Percentiles rank a stretch among this genome's conserved stretches.
phyloP scores from a whole-genome alignment of 2,113 vertebrate genomes.

The Seriola dumerili region DNA sequence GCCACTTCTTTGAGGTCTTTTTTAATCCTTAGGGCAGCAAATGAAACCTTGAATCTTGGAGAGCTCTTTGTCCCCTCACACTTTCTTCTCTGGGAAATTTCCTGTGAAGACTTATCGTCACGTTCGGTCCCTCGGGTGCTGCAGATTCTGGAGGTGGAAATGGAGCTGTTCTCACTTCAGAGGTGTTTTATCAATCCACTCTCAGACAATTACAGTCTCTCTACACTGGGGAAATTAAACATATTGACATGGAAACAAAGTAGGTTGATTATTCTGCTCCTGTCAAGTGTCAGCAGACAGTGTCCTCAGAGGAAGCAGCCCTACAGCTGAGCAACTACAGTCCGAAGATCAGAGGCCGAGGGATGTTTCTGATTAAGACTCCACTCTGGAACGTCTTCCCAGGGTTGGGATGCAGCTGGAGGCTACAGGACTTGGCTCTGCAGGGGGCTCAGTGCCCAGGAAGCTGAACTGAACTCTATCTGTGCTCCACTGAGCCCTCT shows the following conservation, averaged over 20 bases:
- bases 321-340: neutral
- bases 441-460: slow-evolving; percentile 39
- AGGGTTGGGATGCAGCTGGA: slow-evolving; percentile 38
- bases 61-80: neutral
- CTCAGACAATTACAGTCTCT: no score
- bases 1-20: neutral
- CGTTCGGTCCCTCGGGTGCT: neutral
- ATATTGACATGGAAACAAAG: neutral
- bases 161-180: slow-evolving; percentile 19
- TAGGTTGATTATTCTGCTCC: neutral
- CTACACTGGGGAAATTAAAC: neutral
- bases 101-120: neutral
- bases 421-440: slow-evolving; percentile 3
- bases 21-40: neutral
- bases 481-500: slow-evolving; percentile 54
- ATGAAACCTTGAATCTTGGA: slow-evolving; percentile 1
- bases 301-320: neutral
- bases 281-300: neutral
- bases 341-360: slow-evolving; percentile 2
- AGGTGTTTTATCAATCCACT: slow-evolving; percentile 32
- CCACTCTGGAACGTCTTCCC: slow-evolving; percentile 15
- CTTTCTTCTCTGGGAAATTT: neutral
- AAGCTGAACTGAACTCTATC: slow-evolving; percentile 50
- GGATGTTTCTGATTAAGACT: slow-evolving; percentile 44
- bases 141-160: slow-evolving; percentile 3